Percentiles rank a stretch among this genome's conserved stretches.
phyloP scores from a whole-genome alignment of 2,888 invertebrate genomes.

The Cephus pygmeus region DNA sequence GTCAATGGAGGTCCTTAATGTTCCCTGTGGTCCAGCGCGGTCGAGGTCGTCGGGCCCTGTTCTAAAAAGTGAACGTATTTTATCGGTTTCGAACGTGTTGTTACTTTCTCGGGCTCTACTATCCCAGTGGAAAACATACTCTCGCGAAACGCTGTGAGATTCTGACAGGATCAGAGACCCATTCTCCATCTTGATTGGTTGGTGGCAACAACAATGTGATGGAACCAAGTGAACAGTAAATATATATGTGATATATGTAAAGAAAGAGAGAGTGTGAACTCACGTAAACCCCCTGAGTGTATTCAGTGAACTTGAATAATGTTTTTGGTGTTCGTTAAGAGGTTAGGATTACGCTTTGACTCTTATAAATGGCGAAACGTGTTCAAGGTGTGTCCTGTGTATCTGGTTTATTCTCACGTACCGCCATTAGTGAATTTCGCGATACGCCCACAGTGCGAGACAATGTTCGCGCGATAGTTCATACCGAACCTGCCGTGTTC shows the following conservation, averaged over 20 bases:
- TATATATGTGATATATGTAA: background rate
- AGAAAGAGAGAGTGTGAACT: background rate
- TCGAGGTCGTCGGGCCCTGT: background rate
- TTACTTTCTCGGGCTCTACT: slow-evolving; percentile 49
- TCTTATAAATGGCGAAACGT: background rate
- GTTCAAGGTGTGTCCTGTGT: background rate
- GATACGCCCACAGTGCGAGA: background rate
- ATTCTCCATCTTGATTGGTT: background rate
- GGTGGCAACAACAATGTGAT: background rate
- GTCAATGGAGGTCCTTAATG: background rate
- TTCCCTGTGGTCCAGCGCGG: slow-evolving; percentile 6
- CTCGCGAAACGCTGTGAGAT: background rate
- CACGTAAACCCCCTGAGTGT: background rate
- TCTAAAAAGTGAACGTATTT: slow-evolving; percentile 46
- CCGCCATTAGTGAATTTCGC: background rate
- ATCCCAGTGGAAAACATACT: slow-evolving; percentile 45
- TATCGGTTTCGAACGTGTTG: slow-evolving; percentile 30
- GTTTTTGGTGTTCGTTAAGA: background rate
- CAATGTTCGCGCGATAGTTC: slow-evolving; percentile 36
- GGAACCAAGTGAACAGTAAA: background rate
- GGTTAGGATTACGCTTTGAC: background rate
- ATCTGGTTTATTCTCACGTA: background rate
- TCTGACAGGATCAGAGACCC: background rate
- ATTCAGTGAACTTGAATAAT: background rate
- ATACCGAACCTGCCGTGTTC: slow-evolving; percentile 34